A percentile compares a stretch with the other conserved stretches of the same genome.
Evolutionary conservation across 2,888 invertebrate genomes (phyloP).

Genomic region (Phengaris alcon): DNA sequence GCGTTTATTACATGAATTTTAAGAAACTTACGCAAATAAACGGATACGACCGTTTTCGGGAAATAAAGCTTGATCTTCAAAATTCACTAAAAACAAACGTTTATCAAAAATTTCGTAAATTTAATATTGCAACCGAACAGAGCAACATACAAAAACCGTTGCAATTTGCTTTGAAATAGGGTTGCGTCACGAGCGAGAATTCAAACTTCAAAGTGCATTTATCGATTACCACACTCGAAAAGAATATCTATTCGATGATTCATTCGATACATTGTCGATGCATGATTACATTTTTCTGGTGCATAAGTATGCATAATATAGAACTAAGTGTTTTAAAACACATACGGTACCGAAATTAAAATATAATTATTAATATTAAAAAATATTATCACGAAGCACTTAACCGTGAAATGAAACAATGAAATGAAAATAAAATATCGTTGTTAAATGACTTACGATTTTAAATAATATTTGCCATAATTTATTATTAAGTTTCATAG

Average conservation of each 20-base stretch:
- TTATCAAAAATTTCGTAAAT: conserved; percentile 55
- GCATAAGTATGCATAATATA: too few species aligned
- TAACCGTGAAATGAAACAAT: too few species aligned
- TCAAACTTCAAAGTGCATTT: not conserved
- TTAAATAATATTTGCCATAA: too few species aligned
- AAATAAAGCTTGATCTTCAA: conserved; percentile 35
- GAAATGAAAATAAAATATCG: too few species aligned
- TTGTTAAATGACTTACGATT: too few species aligned
- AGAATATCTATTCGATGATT: not conserved
- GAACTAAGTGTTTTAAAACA: too few species aligned
- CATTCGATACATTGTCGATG: too few species aligned
- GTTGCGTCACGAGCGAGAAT: conserved; percentile 48
- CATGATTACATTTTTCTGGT: too few species aligned
- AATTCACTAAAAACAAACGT: conserved; percentile 32
- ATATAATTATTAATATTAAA: too few species aligned
- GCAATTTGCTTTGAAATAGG: conserved; percentile 51
- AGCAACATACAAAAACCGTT: conserved; percentile 73
- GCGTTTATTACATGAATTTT: conserved; percentile 45
- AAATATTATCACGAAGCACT: too few species aligned
- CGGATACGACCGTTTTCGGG: conserved; percentile 62
- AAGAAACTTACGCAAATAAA: conserved; percentile 59
- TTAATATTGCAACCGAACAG: conserved; percentile 65
- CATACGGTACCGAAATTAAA: too few species aligned
- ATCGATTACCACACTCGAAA: conserved; percentile 15
- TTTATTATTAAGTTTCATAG: too few species aligned